Base-by-base conservation (phyloP, 2,888 invertebrate genomes). In the Philereme vetulata region DNA sequence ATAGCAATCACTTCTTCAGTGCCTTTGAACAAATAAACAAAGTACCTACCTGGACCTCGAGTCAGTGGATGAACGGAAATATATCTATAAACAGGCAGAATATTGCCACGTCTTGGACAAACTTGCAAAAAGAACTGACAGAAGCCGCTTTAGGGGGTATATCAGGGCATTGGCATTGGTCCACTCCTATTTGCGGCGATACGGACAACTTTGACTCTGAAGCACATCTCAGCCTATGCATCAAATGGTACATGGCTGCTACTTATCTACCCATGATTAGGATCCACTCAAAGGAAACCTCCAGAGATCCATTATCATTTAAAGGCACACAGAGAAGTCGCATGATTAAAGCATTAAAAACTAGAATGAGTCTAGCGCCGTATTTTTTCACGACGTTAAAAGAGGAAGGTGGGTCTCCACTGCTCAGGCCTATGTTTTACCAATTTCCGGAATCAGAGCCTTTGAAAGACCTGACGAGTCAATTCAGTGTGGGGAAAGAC, bases 211-310 rank as follows among this genome's bases (percentile, higher is more conserved):
- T 84, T 56, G 73, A 92, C 47, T 69, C 64, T 0, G 71, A 72
- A 2, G 72, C 74, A 3, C 92, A 93, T 51, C 84, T 87, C 9
- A 80, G 80, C 9, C 76, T 95, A 4, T 96, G 96, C 66, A 78
- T 95, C 0, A 91, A 94, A 66, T 96, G 96, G 96, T 94, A 95
- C 65, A 92, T 95, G 78, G 91, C 95, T 5, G 94, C 94, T 0
- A 93, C 94, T 0, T 94, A 94, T 51, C 88, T 95, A 73, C 96
- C 96, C 0, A 79, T 94, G 68, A 86, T 94, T 38, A 88, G 92
- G 64, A 88, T 94, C 46, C 85, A 92, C 55, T 93, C 93, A 0
- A 88, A 84, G 60, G 10, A 68, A 4, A 76, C 81, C 36, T 64
- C 74, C 7, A 82, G 93, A 74, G 86, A 93, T 74, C 93, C 94